Evolutionary conservation across 1,140 invertebrate genomes (phyloP).

Genomic region (Orchestia grillus): DNA sequence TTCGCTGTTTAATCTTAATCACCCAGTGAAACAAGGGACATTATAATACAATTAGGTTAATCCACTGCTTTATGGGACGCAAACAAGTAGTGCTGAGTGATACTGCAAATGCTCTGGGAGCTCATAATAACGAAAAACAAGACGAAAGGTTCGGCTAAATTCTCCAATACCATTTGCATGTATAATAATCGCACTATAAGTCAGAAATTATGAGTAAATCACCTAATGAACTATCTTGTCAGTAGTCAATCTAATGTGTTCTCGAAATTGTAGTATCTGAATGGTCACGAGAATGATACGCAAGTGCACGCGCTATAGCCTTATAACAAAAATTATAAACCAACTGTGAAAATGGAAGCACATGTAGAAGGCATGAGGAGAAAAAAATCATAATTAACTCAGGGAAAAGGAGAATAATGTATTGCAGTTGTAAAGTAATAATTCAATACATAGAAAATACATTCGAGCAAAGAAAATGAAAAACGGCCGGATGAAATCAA

Average conservation of each 20-base stretch:
- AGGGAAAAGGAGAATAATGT: neutral
- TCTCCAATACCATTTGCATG: too few relatives aligned
- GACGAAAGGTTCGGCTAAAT: neutral
- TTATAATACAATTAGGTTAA: neutral
- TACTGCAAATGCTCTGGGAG: neutral
- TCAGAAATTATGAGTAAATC: too few relatives aligned
- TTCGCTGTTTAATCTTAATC: neutral
- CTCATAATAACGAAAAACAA: neutral
- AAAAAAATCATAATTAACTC: neutral
- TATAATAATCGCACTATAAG: too few relatives aligned
- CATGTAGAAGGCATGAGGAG: neutral
- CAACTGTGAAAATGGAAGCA: neutral
- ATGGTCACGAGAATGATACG: neutral
- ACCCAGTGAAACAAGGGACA: neutral
- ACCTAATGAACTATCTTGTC: too few relatives aligned
- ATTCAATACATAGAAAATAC: neutral
- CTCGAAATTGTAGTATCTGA: neutral
- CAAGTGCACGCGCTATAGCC: neutral
- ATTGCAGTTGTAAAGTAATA: neutral
- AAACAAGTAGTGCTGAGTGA: too few relatives aligned
- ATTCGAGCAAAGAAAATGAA: neutral
- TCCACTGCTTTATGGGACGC: too few relatives aligned
- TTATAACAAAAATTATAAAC: neutral
- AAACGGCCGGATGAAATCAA: constrained; percentile 4
- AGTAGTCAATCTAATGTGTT: neutral